phyloP scores from a whole-genome alignment of 2,888 invertebrate species.

The Drosophila formosana region DNA sequence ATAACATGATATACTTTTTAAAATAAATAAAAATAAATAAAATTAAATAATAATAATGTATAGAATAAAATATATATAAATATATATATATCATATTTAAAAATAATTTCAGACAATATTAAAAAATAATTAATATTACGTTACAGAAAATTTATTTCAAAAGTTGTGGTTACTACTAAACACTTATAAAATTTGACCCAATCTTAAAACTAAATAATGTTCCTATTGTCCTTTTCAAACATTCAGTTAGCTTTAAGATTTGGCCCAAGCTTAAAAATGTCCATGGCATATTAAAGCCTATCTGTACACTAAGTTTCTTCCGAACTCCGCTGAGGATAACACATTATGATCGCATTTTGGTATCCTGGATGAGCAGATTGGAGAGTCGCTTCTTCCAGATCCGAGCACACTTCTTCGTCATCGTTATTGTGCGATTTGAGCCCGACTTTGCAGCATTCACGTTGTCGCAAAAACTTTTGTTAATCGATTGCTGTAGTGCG shows the following conservation, averaged over 20 bases:
- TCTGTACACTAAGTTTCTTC: background rate
- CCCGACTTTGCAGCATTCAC: background rate
- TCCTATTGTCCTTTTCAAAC: background rate
- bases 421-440: too few relatives aligned
- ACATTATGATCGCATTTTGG: background rate
- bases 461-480: background rate
- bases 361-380: conserved; percentile 13
- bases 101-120: too few relatives aligned
- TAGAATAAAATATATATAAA: too few relatives aligned
- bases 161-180: background rate
- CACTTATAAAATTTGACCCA: background rate
- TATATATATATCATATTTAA: too few relatives aligned
- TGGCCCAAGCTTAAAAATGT: conserved; percentile 5
- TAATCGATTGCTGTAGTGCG: background rate
- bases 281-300: background rate
- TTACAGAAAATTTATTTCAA: background rate
- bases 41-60: too few relatives aligned
- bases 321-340: background rate
- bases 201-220: background rate
- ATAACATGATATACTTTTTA: too few relatives aligned
- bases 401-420: background rate
- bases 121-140: background rate
- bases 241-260: conserved; percentile 5
- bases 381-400: conserved; percentile 13
- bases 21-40: too few relatives aligned